Conservation (phyloP, 2,797 vertebrate genomes). For the Girardinus metallicus region DNA sequence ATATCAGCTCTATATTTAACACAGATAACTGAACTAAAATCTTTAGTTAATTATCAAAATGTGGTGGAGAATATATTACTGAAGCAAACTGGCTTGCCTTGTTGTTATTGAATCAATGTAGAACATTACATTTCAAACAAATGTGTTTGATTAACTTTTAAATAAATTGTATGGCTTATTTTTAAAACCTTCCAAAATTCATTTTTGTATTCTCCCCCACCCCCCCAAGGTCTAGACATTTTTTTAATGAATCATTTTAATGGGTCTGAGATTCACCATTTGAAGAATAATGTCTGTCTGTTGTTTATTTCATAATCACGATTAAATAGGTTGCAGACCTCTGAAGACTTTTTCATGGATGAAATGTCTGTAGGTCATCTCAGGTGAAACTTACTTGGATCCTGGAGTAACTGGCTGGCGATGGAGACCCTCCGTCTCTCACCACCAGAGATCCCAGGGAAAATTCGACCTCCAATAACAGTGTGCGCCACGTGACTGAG, state of each 20-base stretch:
- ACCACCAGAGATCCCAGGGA: constrained; percentile 90
- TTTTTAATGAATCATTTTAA: neutral
- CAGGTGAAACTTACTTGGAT: constrained; percentile 88
- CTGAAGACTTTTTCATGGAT: neutral
- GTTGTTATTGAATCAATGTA: neutral
- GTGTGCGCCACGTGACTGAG: constrained; percentile 88
- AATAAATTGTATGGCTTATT: neutral
- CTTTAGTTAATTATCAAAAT: neutral
- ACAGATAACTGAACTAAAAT: neutral
- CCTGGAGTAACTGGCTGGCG: constrained; percentile 92
- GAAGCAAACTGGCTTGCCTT: neutral
- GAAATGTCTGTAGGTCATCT: neutral
- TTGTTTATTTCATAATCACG: neutral
- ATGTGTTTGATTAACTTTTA: neutral
- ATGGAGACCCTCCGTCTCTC: constrained; percentile 94
- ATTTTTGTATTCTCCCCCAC: neutral
- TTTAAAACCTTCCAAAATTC: neutral
- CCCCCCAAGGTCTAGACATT: neutral
- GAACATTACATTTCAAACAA: neutral
- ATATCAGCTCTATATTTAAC: neutral
- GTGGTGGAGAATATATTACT: neutral
- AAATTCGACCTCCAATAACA: constrained; percentile 87
- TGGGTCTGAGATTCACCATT: neutral
- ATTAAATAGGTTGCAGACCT: neutral
- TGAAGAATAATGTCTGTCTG: constrained; percentile 3